A percentile compares a stretch with the other conserved stretches of the same genome.
Conservation (phyloP, 2,888 invertebrate species). For the Portevinia maculata region DNA sequence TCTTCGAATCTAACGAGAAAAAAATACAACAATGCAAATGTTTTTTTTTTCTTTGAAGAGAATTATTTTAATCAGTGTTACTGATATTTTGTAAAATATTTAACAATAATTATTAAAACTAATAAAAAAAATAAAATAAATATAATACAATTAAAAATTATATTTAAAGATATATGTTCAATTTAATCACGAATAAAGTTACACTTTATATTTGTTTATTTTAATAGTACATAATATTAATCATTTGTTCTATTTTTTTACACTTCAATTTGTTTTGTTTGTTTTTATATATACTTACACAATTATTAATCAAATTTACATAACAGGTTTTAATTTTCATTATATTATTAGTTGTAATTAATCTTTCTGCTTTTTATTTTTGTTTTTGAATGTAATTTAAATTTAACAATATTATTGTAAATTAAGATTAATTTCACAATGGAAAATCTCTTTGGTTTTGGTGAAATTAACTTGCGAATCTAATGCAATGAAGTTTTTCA, state of each 20-base stretch:
- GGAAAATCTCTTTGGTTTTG: constrained; percentile 37
- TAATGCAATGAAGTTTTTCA: constrained; percentile 55
- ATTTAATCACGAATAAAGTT: constrained; percentile 81
- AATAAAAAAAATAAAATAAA: constrained; percentile 15
- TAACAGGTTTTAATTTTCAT: constrained; percentile 77
- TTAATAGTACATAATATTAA: constrained; percentile 68
- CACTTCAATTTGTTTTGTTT: constrained; percentile 68
- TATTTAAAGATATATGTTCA: constrained; percentile 62
- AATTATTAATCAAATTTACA: constrained; percentile 79
- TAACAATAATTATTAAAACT: constrained; percentile 26
- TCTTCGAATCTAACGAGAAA: constrained; percentile 54
- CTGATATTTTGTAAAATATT: constrained; percentile 32
- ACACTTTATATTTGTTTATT: constrained; percentile 77
- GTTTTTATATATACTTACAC: constrained; percentile 72
- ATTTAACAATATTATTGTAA: constrained; percentile 68
- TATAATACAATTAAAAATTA: constrained; percentile 63
- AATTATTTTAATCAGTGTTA: constrained; percentile 23
- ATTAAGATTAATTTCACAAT: constrained; percentile 67
- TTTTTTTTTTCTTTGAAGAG: constrained; percentile 17
- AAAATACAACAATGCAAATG: constrained; percentile 63
- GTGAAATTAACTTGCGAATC: constrained; percentile 65
- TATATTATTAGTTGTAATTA: constrained; percentile 69
- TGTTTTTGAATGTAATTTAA: constrained; percentile 75
- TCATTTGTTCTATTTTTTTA: constrained; percentile 65
- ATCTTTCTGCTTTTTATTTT: constrained; percentile 63